phyloP scores from a whole-genome alignment of 2,888 invertebrate genomes.

The Tipula confusa region DNA sequence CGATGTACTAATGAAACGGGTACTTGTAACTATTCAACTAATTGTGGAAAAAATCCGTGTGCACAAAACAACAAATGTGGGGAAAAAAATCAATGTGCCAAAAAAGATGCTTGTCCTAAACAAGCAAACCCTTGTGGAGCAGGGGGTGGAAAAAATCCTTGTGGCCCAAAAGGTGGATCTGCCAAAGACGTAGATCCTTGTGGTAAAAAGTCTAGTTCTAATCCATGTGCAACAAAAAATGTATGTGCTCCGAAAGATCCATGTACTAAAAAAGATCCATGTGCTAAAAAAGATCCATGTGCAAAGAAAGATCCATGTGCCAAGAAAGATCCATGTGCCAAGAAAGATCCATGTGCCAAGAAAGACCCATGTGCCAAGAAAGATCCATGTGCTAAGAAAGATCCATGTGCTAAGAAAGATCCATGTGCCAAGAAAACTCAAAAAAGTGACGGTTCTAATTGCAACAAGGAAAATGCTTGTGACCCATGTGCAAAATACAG shows the following conservation, averaged over 20 bases:
- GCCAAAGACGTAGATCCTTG: background rate
- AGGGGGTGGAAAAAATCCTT: background rate
- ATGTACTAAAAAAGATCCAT: background rate
- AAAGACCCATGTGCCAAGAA: background rate
- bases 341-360: background rate
- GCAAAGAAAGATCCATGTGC: background rate
- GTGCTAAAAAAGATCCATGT: background rate
- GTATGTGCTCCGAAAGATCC: background rate
- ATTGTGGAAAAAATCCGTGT: background rate
- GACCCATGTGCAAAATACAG: background rate
- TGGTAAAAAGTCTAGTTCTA: background rate
- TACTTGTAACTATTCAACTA: background rate
- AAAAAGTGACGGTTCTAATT: too few species aligned
- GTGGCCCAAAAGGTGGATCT: background rate
- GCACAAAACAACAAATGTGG: background rate
- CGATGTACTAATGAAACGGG: background rate
- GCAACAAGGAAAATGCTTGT: background rate
- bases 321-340: background rate
- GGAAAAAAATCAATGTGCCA: background rate
- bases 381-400: background rate
- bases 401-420: background rate
- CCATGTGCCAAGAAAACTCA: background rate
- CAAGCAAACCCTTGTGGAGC: background rate
- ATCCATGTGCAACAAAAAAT: background rate
- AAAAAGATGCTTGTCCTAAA: background rate